Percentiles rank a stretch among this genome's conserved stretches.
These are phyloP conservation scores for Pao palembangensis DNA, from an alignment of 2,113 vertebrate species.

Conservation along the genomic window DNA sequence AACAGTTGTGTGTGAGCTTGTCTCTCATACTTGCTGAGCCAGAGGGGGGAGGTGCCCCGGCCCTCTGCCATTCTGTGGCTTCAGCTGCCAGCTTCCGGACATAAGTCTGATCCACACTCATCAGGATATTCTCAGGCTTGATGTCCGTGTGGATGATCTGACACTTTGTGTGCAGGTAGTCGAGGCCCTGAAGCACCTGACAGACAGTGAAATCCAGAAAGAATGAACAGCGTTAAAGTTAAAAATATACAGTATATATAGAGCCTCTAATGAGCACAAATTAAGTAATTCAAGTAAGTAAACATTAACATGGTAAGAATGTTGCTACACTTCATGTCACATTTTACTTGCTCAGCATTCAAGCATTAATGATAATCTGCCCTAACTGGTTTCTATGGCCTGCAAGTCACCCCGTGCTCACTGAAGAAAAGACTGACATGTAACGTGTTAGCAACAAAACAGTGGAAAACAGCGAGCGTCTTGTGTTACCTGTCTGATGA, in stretches of 20 bases:
- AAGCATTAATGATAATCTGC: neutral
- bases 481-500: conserved; percentile 85
- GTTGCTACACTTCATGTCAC: neutral
- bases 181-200: conserved; percentile 93
- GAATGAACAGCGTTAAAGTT: neutral
- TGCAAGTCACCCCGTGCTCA: neutral
- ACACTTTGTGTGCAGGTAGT: conserved; percentile 95
- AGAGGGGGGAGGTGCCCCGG: conserved; percentile 94
- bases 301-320: too few relatives aligned
- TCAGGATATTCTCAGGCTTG: conserved; percentile 95
- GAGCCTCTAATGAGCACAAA: too few relatives aligned
- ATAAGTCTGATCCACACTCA: conserved; percentile 91
- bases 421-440: neutral
- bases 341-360: neutral
- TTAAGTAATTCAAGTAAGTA: too few relatives aligned
- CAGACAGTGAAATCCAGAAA: neutral
- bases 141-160: conserved; percentile 98
- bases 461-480: neutral
- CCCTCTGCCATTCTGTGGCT: conserved; percentile 94
- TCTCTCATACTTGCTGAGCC: conserved; percentile 87
- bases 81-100: conserved; percentile 90
- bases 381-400: conserved; percentile 24
- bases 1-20: neutral
- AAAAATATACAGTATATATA: too few relatives aligned
- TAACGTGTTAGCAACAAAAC: conserved; percentile 5